Base-by-base conservation (phyloP, 2,113 vertebrate species). In the Tamias sibiricus region DNA sequence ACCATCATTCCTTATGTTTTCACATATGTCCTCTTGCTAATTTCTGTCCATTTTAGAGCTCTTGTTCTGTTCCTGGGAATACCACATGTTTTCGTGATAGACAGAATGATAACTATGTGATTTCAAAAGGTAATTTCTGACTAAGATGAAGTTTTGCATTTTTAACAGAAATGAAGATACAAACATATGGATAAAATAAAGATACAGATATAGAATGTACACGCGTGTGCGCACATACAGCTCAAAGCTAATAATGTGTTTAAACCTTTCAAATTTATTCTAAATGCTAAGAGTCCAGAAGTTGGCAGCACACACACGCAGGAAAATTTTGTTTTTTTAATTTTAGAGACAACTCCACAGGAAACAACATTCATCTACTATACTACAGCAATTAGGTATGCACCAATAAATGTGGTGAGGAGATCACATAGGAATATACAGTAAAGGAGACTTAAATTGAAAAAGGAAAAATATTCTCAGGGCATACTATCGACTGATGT, bases 51-150 rank as follows among this genome's bases (percentile, higher is more conserved):
- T 54, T 95, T 88, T 81, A 75, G 20, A 82, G 24, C 42, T 26
- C 35, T 86, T 72, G 17, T 86, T 94, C 83, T 90, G 9, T 83
- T 89, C 22, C 75, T 17, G 1, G 30, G 72, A 87, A 28, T 62
- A 74, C 1, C 57, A 76, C 62, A 68, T 69, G 52, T 47, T 94
- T 94, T 16, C 68, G 24, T 64, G n/a, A 30, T 69, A 90, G 62
- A 32, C n/a, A 77, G 11, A 84, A n/a, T 44, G 57, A 86, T n/a
- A 72, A 6, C 59, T 62, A 37, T 2, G 11, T 79, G 37, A 64
- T 86, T 91, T 96, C 69, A 82, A 95, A 90, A 96, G 12, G 37
- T 79, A 92, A 83, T n/a, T 79, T 92, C 30, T 83, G 80, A 62
- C 47, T 75, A 64, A 82, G 37, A 76, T 59, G 68, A 72, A 92